These are phyloP conservation scores for Stramonita haemastoma DNA, from an alignment of 2,888 invertebrate genomes.

Conservation along the genomic window DNA sequence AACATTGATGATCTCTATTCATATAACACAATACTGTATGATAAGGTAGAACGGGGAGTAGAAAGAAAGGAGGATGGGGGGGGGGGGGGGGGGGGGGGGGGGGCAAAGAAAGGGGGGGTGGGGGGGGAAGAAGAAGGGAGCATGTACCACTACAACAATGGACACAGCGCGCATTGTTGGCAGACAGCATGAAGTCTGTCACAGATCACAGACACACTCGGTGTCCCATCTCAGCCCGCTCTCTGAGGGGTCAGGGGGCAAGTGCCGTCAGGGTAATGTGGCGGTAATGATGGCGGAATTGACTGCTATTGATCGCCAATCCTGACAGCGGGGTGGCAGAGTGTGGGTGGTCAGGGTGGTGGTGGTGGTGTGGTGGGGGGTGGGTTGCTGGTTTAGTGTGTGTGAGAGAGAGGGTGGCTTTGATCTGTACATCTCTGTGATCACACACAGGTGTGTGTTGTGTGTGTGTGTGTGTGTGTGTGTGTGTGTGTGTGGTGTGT, in stretches of 20 bases:
- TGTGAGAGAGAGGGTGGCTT: background rate
- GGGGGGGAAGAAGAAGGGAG: background rate
- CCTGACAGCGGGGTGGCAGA: no score
- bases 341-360: no score
- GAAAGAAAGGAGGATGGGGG: no score
- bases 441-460: background rate
- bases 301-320: background rate
- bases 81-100: background rate
- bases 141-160: background rate
- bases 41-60: background rate
- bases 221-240: background rate
- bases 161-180: background rate
- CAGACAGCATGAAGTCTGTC: background rate
- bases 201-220: no score
- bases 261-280: no score
- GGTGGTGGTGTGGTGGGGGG: no score
- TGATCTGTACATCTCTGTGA: background rate
- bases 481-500: constrained; percentile 10
- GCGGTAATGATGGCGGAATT: background rate
- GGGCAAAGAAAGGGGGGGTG: constrained; percentile 16
- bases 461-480: constrained; percentile 8
- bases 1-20: no score
- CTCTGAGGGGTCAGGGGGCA: background rate
- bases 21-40: background rate
- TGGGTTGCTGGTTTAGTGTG: background rate